These are phyloP conservation scores for Chlorocebus sabaeus DNA, from an alignment of 2,113 vertebrate species.

Conservation along the genomic window DNA sequence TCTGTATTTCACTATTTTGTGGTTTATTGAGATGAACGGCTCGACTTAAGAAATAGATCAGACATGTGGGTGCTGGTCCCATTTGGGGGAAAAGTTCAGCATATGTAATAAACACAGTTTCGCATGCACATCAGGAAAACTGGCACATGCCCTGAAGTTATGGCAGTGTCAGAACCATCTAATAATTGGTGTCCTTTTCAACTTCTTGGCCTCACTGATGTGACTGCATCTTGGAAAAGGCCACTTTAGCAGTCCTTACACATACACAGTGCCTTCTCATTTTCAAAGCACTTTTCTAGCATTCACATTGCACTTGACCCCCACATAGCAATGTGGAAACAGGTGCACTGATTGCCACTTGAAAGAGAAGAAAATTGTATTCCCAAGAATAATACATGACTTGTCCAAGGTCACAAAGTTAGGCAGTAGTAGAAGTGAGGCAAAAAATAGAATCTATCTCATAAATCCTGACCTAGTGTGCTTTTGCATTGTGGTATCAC, in stretches of 20 bases:
- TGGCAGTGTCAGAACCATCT: not conserved
- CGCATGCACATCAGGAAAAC: not conserved
- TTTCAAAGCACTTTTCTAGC: not conserved
- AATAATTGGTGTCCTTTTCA: not conserved
- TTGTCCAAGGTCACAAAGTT: not conserved
- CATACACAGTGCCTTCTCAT: not conserved
- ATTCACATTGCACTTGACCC: not conserved
- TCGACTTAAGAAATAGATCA: not conserved
- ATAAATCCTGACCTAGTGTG: not conserved
- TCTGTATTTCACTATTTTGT: not conserved
- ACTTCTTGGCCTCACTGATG: not conserved
- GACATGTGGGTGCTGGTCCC: fast-evolving
- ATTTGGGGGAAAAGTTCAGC: not conserved
- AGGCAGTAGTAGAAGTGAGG: not conserved
- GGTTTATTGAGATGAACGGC: not conserved
- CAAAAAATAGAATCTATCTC: not conserved
- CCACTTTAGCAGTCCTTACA: not conserved
- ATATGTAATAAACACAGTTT: not conserved
- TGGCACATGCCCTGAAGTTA: not conserved
- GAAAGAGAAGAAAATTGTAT: not conserved
- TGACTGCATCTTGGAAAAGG: not conserved
- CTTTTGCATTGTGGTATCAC: not conserved
- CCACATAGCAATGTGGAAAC: not conserved
- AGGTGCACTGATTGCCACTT: not conserved
- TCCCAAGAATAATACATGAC: not conserved